Percentiles rank a stretch among this genome's conserved stretches.
Conservation (phyloP, 2,797 vertebrate genomes). For the Triplophysa yarkandensis region DNA sequence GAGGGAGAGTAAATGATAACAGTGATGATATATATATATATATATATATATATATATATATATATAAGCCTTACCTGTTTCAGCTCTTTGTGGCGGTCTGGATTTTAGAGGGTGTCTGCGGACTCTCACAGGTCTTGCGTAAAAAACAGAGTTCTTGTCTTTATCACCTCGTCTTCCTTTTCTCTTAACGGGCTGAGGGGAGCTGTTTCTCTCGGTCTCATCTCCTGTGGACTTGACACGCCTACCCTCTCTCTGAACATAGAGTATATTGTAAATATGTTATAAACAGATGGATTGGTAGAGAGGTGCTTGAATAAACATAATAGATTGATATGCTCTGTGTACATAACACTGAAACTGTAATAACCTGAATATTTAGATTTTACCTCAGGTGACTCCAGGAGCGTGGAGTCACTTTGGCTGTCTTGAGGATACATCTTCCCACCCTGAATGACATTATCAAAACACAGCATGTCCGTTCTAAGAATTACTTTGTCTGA, state of each 20-base stretch:
- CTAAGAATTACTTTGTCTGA: background rate
- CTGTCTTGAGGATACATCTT: slow-evolving; percentile 74
- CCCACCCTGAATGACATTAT: slow-evolving; percentile 64
- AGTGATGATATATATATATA: no score
- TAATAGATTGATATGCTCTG: background rate
- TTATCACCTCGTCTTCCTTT: slow-evolving; percentile 56
- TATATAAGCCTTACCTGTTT: slow-evolving; percentile 60
- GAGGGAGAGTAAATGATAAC: no score
- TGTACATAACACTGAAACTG: background rate
- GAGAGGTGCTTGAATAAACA: no score
- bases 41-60: background rate
- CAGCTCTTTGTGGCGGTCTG: slow-evolving; percentile 49
- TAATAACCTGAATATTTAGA: background rate
- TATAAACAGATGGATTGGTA: background rate
- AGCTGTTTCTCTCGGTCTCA: slow-evolving; percentile 58
- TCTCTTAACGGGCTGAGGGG: slow-evolving; percentile 54
- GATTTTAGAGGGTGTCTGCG: slow-evolving; percentile 60
- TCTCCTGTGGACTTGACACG: slow-evolving; percentile 80
- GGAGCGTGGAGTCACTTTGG: slow-evolving; percentile 78
- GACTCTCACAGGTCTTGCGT: slow-evolving; percentile 71
- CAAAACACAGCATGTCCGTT: background rate
- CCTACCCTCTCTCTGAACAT: slow-evolving; percentile 68
- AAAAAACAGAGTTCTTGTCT: slow-evolving; percentile 69
- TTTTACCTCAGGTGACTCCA: slow-evolving; percentile 74
- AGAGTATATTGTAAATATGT: background rate